phyloP scores from a whole-genome alignment of 2,113 vertebrate genomes.

The Candoia aspera region DNA sequence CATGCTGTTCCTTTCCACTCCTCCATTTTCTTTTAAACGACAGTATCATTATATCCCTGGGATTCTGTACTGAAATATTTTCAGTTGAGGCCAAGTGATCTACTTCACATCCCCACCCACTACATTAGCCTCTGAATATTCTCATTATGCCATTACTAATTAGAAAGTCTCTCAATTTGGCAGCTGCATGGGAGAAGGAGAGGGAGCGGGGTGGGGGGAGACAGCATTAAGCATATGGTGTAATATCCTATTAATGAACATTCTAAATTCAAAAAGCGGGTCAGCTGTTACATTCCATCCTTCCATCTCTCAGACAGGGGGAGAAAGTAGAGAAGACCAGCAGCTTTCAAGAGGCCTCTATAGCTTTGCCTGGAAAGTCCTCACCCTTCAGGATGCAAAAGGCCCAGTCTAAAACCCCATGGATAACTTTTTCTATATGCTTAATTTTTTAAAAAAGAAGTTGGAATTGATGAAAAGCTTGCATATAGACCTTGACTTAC shows the following conservation, averaged over 20 bases:
- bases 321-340: constrained; percentile 35
- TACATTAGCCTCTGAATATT: constrained; percentile 91
- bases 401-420: constrained; percentile 80
- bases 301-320: constrained; percentile 87
- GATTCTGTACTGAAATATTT: constrained; percentile 70
- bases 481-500: too few species aligned
- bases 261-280: constrained; percentile 99
- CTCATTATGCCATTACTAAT: constrained; percentile 99
- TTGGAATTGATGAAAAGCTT: too few species aligned
- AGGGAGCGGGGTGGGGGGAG: constrained; percentile 43
- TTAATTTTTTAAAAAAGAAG: too few species aligned
- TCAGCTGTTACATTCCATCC: constrained; percentile 92
- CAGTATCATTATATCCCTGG: constrained; percentile 66
- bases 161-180: constrained; percentile 98
- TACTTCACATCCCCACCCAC: constrained; percentile 82
- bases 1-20: constrained; percentile 18
- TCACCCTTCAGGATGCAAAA: too few species aligned
- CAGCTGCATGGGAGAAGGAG: constrained; percentile 87
- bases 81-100: constrained; percentile 77
- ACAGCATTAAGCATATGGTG: constrained; percentile 98
- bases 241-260: constrained; percentile 99
- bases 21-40: constrained; percentile 34
- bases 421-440: constrained; percentile 62
- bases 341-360: neutral
- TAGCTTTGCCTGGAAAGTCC: neutral